Evolutionary conservation across 2,113 vertebrate species (phyloP).

Genomic region (Otis tarda): DNA sequence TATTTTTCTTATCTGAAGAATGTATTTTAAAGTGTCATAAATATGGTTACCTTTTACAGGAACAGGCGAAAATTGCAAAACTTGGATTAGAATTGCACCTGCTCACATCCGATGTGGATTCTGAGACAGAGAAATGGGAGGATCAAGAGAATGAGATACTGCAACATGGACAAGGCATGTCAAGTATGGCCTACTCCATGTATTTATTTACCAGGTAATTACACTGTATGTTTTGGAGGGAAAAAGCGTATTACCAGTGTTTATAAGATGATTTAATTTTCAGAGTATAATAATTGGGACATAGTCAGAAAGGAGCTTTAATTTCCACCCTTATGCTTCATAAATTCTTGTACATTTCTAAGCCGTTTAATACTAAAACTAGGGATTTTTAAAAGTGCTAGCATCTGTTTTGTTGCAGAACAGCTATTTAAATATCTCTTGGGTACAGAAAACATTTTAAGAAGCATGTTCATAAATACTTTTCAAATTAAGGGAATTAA

Average conservation of each 20-base stretch:
- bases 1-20: neutral
- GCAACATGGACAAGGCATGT: constrained; percentile 86
- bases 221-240: neutral
- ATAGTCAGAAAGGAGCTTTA: neutral
- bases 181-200: constrained; percentile 93
- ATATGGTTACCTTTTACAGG: constrained; percentile 73
- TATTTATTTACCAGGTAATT: constrained; percentile 96
- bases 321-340: neutral
- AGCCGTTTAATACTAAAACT: neutral
- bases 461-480: neutral
- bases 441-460: neutral
- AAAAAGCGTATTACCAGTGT: neutral
- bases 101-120: constrained; percentile 89
- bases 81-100: constrained; percentile 91
- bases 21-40: neutral
- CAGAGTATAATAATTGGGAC: neutral
- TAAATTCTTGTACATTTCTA: neutral
- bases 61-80: constrained; percentile 91
- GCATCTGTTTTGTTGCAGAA: neutral
- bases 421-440: neutral
- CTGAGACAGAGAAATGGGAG: constrained; percentile 93
- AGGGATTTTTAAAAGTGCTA: neutral
- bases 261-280: neutral
- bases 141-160: constrained; percentile 90
- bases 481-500: neutral